These are phyloP conservation scores for Salticus scenicus DNA, from an alignment of 2,888 invertebrate genomes.

Conservation along the genomic window DNA sequence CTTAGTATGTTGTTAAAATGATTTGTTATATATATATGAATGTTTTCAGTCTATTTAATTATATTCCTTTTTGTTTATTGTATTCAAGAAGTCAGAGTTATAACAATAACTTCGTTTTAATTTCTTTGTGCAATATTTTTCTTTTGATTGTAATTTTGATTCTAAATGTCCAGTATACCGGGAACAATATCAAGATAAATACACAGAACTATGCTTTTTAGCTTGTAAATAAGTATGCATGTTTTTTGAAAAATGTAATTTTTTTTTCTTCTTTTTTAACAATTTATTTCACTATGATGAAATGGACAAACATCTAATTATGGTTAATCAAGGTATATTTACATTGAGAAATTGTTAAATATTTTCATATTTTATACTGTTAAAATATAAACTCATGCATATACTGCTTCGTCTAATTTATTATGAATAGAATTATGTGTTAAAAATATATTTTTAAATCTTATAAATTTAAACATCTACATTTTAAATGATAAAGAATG, in stretches of 20 bases:
- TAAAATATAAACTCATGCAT: not conserved
- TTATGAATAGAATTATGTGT: not conserved
- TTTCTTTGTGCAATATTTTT: not conserved
- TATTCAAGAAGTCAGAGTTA: no score
- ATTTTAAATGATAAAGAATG: no score
- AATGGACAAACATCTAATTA: no score
- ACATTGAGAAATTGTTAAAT: not conserved
- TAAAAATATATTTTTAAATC: not conserved
- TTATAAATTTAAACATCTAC: not conserved
- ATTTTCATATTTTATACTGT: constrained; percentile 2
- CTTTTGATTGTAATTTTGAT: not conserved
- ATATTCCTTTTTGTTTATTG: no score
- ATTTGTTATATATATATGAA: no score
- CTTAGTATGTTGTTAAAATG: no score
- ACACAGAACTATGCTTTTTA: not conserved
- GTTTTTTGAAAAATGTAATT: not conserved
- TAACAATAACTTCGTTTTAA: no score
- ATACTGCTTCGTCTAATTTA: not conserved
- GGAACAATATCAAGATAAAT: not conserved
- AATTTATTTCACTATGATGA: no score
- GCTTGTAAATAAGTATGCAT: constrained; percentile 4
- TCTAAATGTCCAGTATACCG: not conserved
- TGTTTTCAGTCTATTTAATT: no score
- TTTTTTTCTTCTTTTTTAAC: no score
- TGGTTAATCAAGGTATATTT: no score